A percentile compares a stretch with the other conserved stretches of the same genome.
Evolutionary conservation across 2,113 vertebrate genomes (phyloP).

Genomic region (Plectropomus leopardus): DNA sequence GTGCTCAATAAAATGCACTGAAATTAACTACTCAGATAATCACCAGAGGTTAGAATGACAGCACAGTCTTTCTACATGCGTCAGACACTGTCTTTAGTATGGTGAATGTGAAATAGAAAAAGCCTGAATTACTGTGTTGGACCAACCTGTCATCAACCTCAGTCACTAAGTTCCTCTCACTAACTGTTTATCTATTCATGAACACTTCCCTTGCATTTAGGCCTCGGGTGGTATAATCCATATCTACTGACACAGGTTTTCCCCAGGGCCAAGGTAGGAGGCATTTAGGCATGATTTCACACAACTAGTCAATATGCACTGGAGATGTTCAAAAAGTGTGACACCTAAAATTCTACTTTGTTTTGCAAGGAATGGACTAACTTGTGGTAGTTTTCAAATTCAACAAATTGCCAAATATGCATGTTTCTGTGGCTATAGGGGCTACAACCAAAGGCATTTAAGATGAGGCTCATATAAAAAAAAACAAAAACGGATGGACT

Average conservation of each 20-base stretch:
- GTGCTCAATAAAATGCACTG: slow-evolving; percentile 7
- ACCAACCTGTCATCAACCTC: neutral
- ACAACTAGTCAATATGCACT: neutral
- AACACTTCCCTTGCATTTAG: slow-evolving; percentile 9
- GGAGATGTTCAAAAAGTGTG: neutral
- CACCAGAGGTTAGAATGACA: neutral
- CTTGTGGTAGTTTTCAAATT: neutral
- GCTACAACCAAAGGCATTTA: neutral
- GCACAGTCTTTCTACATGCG: neutral
- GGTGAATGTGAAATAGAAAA: neutral
- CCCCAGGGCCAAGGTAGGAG: neutral
- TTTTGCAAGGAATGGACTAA: neutral
- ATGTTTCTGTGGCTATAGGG: too few species aligned
- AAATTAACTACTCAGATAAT: slow-evolving; percentile 61
- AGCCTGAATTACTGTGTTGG: neutral
- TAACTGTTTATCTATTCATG: slow-evolving; percentile 36
- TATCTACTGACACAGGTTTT: neutral
- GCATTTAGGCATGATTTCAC: neutral
- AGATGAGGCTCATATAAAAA: neutral
- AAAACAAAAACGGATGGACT: slow-evolving; percentile 1
- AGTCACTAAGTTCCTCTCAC: neutral
- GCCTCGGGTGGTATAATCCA: neutral
- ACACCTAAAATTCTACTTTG: neutral
- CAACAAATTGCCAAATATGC: neutral
- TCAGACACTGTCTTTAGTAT: neutral